phyloP scores from a whole-genome alignment of 2,888 invertebrate genomes.

The Pecten maximus region DNA sequence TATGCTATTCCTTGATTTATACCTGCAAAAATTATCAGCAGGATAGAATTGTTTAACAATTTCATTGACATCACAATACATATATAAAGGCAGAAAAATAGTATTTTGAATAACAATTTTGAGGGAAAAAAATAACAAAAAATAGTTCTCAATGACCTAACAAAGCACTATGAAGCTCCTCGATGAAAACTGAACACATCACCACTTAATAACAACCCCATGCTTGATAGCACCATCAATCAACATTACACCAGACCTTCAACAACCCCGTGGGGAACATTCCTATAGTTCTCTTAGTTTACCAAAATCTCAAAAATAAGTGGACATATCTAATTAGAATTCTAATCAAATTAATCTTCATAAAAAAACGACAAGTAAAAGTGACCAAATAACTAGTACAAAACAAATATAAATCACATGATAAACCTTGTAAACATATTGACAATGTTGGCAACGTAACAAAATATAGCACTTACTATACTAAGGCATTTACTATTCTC shows the following conservation, averaged over 20 bases:
- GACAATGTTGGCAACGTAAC: background rate
- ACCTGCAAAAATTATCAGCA: background rate
- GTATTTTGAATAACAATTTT: background rate
- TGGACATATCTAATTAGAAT: background rate
- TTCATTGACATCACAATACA: background rate
- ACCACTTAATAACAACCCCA: background rate
- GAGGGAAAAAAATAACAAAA: background rate
- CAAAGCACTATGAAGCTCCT: background rate
- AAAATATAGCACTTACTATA: background rate
- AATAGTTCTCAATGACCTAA: background rate
- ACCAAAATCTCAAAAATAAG: background rate
- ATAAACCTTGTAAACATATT: background rate
- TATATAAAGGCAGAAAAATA: background rate
- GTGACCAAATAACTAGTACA: background rate
- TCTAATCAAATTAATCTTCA: background rate
- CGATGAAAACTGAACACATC: background rate
- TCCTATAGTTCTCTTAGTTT: background rate
- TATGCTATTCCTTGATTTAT: background rate
- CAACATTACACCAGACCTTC: background rate
- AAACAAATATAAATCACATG: background rate
- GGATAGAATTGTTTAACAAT: background rate
- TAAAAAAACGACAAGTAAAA: background rate
- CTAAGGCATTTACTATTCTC: background rate
- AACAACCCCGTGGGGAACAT: background rate
- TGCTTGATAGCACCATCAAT: background rate